A percentile compares a stretch with the other conserved stretches of the same genome.
phyloP scores from a whole-genome alignment of 2,888 invertebrate genomes.

The Rhagium mordax region DNA sequence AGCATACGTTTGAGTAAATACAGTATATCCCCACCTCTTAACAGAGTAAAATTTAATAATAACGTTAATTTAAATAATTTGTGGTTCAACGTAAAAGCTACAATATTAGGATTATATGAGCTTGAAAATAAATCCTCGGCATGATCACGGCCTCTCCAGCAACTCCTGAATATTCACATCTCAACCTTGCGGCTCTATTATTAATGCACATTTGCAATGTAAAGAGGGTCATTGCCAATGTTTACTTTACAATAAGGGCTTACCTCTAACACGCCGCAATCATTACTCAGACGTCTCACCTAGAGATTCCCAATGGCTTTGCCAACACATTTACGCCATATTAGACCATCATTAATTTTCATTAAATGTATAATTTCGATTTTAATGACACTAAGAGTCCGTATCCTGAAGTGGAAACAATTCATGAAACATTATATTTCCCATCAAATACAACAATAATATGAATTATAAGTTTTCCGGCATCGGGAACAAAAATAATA shows the following conservation, averaged over 20 bases:
- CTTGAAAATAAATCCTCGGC: conserved; percentile 38
- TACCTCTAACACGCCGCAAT: conserved; percentile 55
- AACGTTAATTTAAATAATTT: conserved; percentile 34
- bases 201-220: conserved; percentile 65
- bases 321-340: conserved; percentile 18
- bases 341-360: conserved; percentile 9
- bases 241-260: conserved; percentile 63
- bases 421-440: background rate
- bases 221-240: conserved; percentile 65
- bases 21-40: background rate
- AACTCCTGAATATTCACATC: conserved; percentile 55
- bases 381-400: background rate
- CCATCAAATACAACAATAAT: no score
- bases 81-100: conserved; percentile 35
- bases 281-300: conserved; percentile 34
- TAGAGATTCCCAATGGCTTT: conserved; percentile 18
- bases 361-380: background rate
- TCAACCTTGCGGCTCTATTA: conserved; percentile 58
- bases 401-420: background rate
- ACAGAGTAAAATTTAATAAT: background rate
- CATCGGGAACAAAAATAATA: no score
- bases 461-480: no score
- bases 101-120: conserved; percentile 40
- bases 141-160: conserved; percentile 29
- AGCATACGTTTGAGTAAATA: background rate